Evolutionary conservation across 2,113 vertebrate genomes (phyloP).

Genomic region (Cyprinodon brontotheroides): DNA sequence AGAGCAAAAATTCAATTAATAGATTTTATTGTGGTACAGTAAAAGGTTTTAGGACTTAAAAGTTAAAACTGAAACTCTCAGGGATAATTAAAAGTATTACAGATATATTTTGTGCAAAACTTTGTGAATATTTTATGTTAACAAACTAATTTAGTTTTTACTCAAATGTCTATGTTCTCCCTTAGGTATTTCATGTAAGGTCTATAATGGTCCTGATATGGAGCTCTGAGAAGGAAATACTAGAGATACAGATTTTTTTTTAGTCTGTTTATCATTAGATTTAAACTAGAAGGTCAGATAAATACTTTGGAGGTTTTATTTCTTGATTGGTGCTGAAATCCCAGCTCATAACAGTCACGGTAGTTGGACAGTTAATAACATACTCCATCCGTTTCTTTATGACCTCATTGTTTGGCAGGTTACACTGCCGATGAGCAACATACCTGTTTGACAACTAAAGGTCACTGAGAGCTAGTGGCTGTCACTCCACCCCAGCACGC

Average conservation of each 20-base stretch:
- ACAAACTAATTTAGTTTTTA: too few relatives aligned
- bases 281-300: background rate
- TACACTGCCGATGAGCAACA: slow-evolving; percentile 16
- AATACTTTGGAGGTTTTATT: background rate
- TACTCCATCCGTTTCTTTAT: background rate
- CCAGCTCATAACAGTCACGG: background rate
- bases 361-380: background rate
- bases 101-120: too few relatives aligned
- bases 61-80: too few relatives aligned
- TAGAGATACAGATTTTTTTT: background rate
- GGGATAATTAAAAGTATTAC: too few relatives aligned
- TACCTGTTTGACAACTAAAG: slow-evolving; percentile 17
- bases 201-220: too few relatives aligned
- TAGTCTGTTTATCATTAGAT: background rate
- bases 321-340: background rate
- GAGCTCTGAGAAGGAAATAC: background rate
- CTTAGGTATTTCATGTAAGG: too few relatives aligned
- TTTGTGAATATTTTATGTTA: too few relatives aligned
- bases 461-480: background rate
- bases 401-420: background rate
- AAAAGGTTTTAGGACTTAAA: too few relatives aligned
- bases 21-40: too few relatives aligned
- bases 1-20: too few relatives aligned
- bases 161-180: too few relatives aligned
- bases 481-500: background rate